Conservation (phyloP, 1,140 invertebrate species). For the Drosophila azteca region DNA sequence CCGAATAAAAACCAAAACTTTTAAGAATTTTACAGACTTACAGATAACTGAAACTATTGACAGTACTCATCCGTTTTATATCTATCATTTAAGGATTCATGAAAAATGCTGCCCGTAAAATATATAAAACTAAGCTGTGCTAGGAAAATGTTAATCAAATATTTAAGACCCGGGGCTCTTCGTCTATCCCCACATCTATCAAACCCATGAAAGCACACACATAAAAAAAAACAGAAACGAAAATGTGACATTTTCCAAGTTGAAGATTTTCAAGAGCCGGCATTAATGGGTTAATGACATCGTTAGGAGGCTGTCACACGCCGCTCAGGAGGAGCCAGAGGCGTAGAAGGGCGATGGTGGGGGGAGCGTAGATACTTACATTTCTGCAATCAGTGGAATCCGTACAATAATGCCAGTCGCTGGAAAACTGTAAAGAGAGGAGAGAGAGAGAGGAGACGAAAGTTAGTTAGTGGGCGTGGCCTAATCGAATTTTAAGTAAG, state of each 20-base stretch:
- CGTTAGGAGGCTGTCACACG: slow-evolving; percentile 26
- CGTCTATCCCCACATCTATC: background rate
- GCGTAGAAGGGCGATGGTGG: background rate
- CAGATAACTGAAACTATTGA: too few species aligned
- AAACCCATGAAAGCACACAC: too few species aligned
- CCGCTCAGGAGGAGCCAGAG: background rate
- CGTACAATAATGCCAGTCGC: slow-evolving; percentile 75
- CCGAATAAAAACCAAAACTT: too few species aligned
- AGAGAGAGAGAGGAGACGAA: slow-evolving; percentile 42
- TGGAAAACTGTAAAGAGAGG: slow-evolving; percentile 61
- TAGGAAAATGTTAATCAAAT: too few species aligned
- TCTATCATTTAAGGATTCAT: too few species aligned
- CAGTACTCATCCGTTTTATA: too few species aligned
- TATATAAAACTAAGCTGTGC: too few species aligned
- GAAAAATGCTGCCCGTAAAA: too few species aligned
- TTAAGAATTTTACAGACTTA: slow-evolving; percentile 3
- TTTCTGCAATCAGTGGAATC: slow-evolving; percentile 72
- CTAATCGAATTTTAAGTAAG: slow-evolving; percentile 80
- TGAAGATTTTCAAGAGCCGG: slow-evolving; percentile 10
- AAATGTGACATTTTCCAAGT: background rate
- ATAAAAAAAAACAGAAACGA: background rate
- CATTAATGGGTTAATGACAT: slow-evolving; percentile 57
- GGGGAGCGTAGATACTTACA: slow-evolving; percentile 54
- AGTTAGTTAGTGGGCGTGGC: slow-evolving; percentile 78
- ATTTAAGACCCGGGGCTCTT: too few species aligned